These are phyloP conservation scores for Neodontobutis hainanensis DNA, from an alignment of 2,113 vertebrate species.

Conservation along the genomic window DNA sequence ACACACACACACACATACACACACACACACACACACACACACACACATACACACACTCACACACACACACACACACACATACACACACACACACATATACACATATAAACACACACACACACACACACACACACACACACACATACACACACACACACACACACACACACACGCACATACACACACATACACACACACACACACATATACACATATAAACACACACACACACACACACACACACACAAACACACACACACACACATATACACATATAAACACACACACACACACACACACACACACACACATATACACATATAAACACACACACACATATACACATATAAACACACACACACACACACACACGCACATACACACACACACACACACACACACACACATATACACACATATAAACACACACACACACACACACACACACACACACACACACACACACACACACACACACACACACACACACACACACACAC, in stretches of 20 bases:
- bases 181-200: constrained; percentile 80
- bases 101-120: constrained; percentile 91
- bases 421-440: constrained; percentile 89
- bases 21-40: constrained; percentile 86
- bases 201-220: no score
- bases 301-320: constrained; percentile 40
- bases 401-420: constrained; percentile 64
- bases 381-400: constrained; percentile 89
- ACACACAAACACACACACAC: constrained; percentile 90
- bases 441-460: constrained; percentile 54
- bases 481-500: constrained; percentile 88
- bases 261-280: constrained; percentile 66
- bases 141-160: constrained; percentile 88
- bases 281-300: constrained; percentile 88
- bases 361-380: constrained; percentile 89
- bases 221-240: constrained; percentile 89
- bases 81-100: constrained; percentile 89
- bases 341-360: no score
- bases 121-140: constrained; percentile 66
- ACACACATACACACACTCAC: constrained; percentile 8
- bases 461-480: constrained; percentile 84
- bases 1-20: constrained; percentile 73
- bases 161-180: constrained; percentile 53
- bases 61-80: constrained; percentile 89
- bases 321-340: constrained; percentile 86